phyloP scores from a whole-genome alignment of 2,113 vertebrate species.

The Pipa parva region DNA sequence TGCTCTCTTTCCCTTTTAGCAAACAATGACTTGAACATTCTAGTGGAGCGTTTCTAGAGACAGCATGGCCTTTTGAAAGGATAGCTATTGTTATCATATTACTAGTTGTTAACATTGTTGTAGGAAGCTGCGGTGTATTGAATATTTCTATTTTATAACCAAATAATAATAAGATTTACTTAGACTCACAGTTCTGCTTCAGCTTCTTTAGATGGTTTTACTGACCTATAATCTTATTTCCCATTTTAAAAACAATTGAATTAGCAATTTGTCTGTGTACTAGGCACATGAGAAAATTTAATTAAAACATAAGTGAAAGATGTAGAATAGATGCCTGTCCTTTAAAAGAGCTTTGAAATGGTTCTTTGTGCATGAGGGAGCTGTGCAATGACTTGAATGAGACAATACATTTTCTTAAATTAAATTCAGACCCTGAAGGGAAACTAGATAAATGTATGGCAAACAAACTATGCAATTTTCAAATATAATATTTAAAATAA shows the following conservation, averaged over 20 bases:
- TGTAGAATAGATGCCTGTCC: slow-evolving; percentile 12
- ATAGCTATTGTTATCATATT: no score
- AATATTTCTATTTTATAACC: neutral
- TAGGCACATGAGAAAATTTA: slow-evolving; percentile 13
- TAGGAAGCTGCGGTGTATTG: neutral
- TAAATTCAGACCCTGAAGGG: slow-evolving; percentile 42
- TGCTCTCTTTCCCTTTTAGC: no score
- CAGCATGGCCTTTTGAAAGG: no score
- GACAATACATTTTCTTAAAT: slow-evolving; percentile 40
- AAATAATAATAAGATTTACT: neutral
- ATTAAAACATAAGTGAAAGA: slow-evolving; percentile 18
- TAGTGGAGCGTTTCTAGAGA: no score
- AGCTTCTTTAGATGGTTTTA: slow-evolving; percentile 3
- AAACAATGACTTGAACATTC: no score
- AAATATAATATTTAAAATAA: slow-evolving; percentile 23
- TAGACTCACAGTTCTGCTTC: neutral
- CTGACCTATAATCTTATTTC: slow-evolving; percentile 10
- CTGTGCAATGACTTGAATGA: slow-evolving; percentile 26
- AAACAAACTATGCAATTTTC: slow-evolving; percentile 32
- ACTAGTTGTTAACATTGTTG: neutral
- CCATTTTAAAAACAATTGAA: slow-evolving; percentile 23
- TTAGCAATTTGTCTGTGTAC: slow-evolving; percentile 11
- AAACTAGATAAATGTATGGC: slow-evolving; percentile 35
- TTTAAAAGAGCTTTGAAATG: slow-evolving; percentile 27
- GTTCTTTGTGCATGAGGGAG: slow-evolving; percentile 26